Conservation (phyloP, 2,797 vertebrate genomes). For the Halcyon leucocephala region DNA sequence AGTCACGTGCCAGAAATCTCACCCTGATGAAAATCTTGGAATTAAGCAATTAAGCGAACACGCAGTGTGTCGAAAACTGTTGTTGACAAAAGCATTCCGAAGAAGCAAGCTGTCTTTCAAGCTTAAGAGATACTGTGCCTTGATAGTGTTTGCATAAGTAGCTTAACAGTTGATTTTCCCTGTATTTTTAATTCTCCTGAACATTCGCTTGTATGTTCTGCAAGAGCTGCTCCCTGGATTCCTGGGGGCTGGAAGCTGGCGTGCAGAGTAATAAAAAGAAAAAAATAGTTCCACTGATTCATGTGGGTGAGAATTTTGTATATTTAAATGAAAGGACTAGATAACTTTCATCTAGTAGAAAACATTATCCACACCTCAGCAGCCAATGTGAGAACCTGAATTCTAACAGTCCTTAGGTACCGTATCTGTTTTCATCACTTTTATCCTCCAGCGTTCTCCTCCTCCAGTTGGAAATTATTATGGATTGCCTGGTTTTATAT, state of each 20-base stretch:
- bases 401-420: neutral
- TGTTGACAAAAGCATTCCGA: neutral
- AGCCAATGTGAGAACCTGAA: neutral
- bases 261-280: neutral
- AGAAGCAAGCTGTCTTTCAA: neutral
- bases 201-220: neutral
- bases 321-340: neutral
- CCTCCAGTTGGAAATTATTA: neutral
- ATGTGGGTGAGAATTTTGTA: neutral
- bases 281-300: neutral
- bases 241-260: neutral
- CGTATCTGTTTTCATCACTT: neutral
- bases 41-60: neutral
- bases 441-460: neutral
- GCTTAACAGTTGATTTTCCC: neutral
- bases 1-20: neutral
- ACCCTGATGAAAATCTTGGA: neutral
- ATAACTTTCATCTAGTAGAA: neutral
- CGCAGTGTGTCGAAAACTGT: neutral
- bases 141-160: neutral
- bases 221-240: neutral
- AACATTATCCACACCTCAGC: neutral
- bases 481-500: neutral
- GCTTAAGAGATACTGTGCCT: neutral
- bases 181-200: neutral